Evolutionary conservation across 1,140 invertebrate genomes (phyloP).

Genomic region (Chironomus striatipennis): DNA sequence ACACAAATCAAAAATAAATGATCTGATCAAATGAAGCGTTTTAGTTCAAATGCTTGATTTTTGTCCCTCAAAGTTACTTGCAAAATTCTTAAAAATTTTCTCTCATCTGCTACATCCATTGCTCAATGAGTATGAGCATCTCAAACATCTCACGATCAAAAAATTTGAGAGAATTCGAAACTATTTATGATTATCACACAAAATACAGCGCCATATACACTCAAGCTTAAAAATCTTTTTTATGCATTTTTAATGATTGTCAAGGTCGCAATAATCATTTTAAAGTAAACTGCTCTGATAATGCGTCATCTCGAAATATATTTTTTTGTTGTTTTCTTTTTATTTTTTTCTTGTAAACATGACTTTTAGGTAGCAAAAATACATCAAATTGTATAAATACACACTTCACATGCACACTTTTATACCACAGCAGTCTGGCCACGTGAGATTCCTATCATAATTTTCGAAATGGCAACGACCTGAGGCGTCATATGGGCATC

Average conservation of each 20-base stretch:
- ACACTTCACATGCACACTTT: background rate
- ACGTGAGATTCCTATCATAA: background rate
- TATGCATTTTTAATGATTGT: constrained; percentile 14
- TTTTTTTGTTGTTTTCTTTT: background rate
- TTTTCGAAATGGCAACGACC: constrained; percentile 6
- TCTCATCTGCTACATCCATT: too few relatives aligned
- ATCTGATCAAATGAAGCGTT: too few relatives aligned
- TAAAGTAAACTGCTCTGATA: background rate
- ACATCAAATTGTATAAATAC: background rate
- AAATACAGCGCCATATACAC: too few relatives aligned
- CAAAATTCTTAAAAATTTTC: too few relatives aligned
- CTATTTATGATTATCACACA: too few relatives aligned
- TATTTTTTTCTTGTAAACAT: background rate
- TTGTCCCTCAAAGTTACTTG: too few relatives aligned
- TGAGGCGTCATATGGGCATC: background rate
- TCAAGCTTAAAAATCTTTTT: background rate
- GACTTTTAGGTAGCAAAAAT: background rate
- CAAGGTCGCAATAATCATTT: background rate
- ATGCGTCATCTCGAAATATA: background rate
- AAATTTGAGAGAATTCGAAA: too few relatives aligned
- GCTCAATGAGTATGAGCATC: too few relatives aligned
- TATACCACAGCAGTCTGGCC: background rate
- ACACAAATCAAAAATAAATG: too few relatives aligned
- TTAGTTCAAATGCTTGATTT: too few relatives aligned
- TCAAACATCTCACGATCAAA: too few relatives aligned